These are phyloP conservation scores for Labroides dimidiatus DNA, from an alignment of 2,797 vertebrate species.

Conservation along the genomic window DNA sequence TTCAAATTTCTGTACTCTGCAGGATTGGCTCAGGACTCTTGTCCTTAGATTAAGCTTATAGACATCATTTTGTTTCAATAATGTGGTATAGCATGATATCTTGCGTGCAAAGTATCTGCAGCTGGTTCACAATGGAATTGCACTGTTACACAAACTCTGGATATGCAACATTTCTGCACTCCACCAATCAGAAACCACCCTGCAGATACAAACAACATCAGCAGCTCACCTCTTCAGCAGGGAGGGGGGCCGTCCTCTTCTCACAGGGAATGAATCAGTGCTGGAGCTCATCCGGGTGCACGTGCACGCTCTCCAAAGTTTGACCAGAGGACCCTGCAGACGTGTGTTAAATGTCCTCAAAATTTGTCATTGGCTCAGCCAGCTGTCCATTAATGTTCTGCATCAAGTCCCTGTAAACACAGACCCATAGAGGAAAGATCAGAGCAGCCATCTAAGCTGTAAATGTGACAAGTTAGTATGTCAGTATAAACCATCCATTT, in stretches of 20 bases:
- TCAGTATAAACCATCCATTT: not conserved
- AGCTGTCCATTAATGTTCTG: conserved; percentile 22
- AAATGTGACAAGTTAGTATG: not conserved
- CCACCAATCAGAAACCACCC: no score
- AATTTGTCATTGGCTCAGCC: conserved; percentile 36
- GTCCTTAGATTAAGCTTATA: no score
- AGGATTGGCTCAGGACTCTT: no score
- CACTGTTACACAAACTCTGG: no score
- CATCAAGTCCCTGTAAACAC: conserved; percentile 30
- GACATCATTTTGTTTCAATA: no score
- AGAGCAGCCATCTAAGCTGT: no score
- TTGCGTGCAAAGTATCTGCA: no score
- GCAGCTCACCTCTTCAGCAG: conserved; percentile 36
- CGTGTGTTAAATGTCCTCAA: conserved; percentile 2
- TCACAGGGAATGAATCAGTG: conserved; percentile 10
- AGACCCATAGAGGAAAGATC: conserved; percentile 1
- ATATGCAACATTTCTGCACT: no score
- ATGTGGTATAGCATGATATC: no score
- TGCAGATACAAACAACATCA: not conserved
- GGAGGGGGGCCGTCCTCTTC: conserved; percentile 34
- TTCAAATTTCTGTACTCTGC: no score
- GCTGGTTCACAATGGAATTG: no score
- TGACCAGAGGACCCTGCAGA: conserved; percentile 15
- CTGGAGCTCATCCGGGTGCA: conserved; percentile 37
- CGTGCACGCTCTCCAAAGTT: no score